Conservation (phyloP, 2,888 invertebrate genomes). For the Ormia ochracea region DNA sequence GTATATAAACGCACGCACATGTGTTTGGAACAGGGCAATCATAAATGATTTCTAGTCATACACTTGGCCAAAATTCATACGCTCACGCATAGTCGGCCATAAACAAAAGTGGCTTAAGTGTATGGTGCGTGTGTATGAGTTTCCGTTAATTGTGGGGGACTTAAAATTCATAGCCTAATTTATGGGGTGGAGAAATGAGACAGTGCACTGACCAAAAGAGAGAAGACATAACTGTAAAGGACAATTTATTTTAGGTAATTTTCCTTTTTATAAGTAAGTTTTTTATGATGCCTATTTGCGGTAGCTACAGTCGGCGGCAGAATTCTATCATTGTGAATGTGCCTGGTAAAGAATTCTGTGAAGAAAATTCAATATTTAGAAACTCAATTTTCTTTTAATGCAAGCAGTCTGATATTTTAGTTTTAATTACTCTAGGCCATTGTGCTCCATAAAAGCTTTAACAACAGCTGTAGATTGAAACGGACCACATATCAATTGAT, state of each 20-base stretch:
- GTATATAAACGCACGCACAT: neutral
- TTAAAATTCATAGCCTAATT: constrained; percentile 17
- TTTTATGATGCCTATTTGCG: neutral
- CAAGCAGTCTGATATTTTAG: too few species aligned
- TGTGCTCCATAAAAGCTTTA: too few species aligned
- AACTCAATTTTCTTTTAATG: too few species aligned
- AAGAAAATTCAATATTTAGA: too few species aligned
- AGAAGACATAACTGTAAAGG: constrained; percentile 15
- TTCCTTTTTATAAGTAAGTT: neutral
- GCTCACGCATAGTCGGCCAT: constrained; percentile 46
- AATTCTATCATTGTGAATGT: neutral
- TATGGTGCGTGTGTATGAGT: constrained; percentile 2
- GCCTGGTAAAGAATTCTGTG: neutral
- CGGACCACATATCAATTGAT: too few species aligned
- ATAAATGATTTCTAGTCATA: constrained; percentile 29
- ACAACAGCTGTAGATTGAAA: too few species aligned
- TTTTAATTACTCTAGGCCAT: too few species aligned
- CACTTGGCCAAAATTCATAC: constrained; percentile 15
- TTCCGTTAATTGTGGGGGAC: constrained; percentile 55
- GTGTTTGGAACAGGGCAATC: neutral
- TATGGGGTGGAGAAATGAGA: neutral
- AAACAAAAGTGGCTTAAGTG: constrained; percentile 55
- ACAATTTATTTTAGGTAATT: constrained; percentile 45
- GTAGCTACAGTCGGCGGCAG: constrained; percentile 12
- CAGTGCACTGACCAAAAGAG: neutral